Conservation (phyloP, 92 coral and sea anemone genomes). For the Anthopleura xanthogrammica region DNA sequence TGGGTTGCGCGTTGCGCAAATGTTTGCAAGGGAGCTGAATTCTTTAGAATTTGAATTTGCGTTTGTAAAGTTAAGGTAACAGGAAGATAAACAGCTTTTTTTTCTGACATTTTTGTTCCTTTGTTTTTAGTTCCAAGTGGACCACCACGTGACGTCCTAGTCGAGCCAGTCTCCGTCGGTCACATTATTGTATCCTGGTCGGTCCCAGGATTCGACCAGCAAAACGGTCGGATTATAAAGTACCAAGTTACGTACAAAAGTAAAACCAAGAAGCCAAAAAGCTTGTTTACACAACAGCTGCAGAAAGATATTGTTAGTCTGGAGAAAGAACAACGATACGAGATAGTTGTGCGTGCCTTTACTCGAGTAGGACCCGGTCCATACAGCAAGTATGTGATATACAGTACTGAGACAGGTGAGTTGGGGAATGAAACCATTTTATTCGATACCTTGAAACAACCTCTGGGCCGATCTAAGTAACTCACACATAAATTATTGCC, state of each 20-base stretch:
- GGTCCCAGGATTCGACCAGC: constrained; percentile 46
- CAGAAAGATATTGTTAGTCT: constrained; percentile 48
- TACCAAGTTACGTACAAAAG: constrained; percentile 46
- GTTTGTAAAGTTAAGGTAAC: too few species aligned
- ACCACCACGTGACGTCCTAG: constrained; percentile 69
- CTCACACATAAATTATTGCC: too few species aligned
- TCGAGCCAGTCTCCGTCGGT: constrained; percentile 42
- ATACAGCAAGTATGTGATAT: constrained; percentile 36
- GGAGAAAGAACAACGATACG: constrained; percentile 36
- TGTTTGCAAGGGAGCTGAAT: background rate
- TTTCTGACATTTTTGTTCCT: background rate
- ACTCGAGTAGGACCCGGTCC: constrained; percentile 72
- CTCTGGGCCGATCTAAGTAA: too few species aligned
- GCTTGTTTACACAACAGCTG: constrained; percentile 42
- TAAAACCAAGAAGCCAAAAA: constrained; percentile 22
- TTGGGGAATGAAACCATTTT: background rate
- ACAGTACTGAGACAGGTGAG: constrained; percentile 28
- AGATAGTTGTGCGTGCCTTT: constrained; percentile 57
- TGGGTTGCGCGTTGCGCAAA: background rate
- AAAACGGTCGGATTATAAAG: constrained; percentile 56
- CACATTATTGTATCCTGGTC: constrained; percentile 64
- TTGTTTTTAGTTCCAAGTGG: constrained; percentile 57
- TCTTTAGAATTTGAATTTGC: too few species aligned
- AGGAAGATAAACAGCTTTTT: too few species aligned
- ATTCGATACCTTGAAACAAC: too few species aligned